phyloP scores from a whole-genome alignment of 2,113 vertebrate species.

The Gobio gobio region DNA sequence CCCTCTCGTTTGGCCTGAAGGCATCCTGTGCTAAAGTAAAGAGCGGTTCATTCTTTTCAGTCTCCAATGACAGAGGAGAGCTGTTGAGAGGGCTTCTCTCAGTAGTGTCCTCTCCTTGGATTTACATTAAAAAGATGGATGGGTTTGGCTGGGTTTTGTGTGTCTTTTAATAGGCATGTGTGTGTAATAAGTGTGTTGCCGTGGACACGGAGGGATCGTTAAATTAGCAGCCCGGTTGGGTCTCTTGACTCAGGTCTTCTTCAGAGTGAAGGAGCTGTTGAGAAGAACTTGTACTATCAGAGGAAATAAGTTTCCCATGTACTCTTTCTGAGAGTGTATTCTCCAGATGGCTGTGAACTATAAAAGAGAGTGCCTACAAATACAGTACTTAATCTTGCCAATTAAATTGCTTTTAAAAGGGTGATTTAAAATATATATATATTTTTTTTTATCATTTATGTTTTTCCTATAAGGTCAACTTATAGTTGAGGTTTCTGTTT shows the following conservation, averaged over 20 bases:
- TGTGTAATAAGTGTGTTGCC: slow-evolving; percentile 44
- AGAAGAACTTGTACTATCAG: slow-evolving; percentile 24
- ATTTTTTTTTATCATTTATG: background rate
- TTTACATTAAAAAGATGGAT: slow-evolving; percentile 57
- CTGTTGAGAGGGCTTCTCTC: slow-evolving; percentile 42
- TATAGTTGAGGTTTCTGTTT: no score
- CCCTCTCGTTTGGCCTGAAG: slow-evolving; percentile 40
- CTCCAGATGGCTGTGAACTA: background rate
- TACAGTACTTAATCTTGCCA: background rate
- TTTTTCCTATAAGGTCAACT: background rate
- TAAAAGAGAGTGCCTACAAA: background rate
- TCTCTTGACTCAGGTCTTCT: slow-evolving; percentile 48
- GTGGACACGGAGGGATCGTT: slow-evolving; percentile 36
- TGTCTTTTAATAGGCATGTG: slow-evolving; percentile 31
- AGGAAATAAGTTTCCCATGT: slow-evolving; percentile 40
- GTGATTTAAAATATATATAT: background rate
- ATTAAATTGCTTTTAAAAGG: background rate
- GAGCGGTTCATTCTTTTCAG: slow-evolving; percentile 32
- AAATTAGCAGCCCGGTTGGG: slow-evolving; percentile 10
- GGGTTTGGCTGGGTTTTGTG: slow-evolving; percentile 36
- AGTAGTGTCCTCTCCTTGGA: slow-evolving; percentile 49
- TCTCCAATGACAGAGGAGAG: slow-evolving; percentile 39
- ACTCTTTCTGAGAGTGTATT: background rate
- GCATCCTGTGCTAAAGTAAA: slow-evolving; percentile 42
- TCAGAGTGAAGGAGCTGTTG: slow-evolving; percentile 42